Base-by-base conservation (phyloP, 2,888 invertebrate genomes). In the Drosophila cognata region DNA sequence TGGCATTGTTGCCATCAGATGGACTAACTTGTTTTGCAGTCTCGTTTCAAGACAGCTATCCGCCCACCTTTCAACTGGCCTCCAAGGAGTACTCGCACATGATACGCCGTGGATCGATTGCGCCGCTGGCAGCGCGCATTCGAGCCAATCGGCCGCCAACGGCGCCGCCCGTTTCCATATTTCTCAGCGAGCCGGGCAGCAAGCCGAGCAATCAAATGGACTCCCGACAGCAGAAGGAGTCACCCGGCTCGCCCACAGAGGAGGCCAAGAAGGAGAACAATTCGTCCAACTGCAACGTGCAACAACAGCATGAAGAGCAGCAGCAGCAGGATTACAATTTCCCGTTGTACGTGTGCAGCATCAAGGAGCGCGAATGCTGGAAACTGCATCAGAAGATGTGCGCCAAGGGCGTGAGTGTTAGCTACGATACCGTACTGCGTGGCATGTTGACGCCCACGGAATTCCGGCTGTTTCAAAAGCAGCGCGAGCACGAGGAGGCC, bases 391-490 rank as follows among this genome's bases (percentile, higher is more conserved):
- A 94, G 77, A 95, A 95, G 92, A 96, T 96, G 95, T 94, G 94
- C 41, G 95, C 95, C 67, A 96, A 95, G 86, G 96, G 96, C 0
- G 94, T 96, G 21, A 94, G 94, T 59, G 95, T 96, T 4, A 95
- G 95, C 7, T 96, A 95, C 80, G 96, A 96, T 74, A 96, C 96
- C 0, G 95, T 96, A 51, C 90, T 96, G 57, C 94, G 96, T 80
- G 96, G 96, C 43, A 95, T 96, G 95, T 91, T 96, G 74, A 96
- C 96, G 11, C 96, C 96, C 6, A 96, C 96, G 0, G 96, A 96
- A 91, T 96, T 96, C 88, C 94, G 96, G 77, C 93, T 95, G 83
- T 93, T 95, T 71, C 95, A 95, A 85, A 94, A 94, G 71, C 93
- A 93, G 72, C 91, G 93, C 4, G 93, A 93, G 16, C 61, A 89